Base-by-base conservation (phyloP, 2,113 vertebrate species). In the Plecturocebus donacophilus region DNA sequence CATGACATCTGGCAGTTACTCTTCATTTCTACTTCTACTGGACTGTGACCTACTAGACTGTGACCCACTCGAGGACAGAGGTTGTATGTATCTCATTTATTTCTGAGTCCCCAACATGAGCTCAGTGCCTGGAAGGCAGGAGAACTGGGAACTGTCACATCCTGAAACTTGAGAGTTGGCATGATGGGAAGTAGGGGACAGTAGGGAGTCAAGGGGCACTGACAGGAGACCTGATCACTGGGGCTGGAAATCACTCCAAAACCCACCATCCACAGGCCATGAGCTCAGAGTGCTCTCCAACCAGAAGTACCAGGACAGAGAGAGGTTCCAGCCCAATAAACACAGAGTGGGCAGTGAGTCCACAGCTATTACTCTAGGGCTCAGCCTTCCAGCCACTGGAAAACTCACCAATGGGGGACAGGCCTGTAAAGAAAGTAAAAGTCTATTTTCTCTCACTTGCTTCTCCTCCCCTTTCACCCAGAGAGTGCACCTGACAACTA, bases 391-490 rank as follows among this genome's bases (percentile, higher is more conserved):
- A 1, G 35, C 8, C 38, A 35, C 73, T 61, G 58, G 45, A 40
- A 85, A 68, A 13, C 20, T 87, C 66, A 25, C 10, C 68, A 25
- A 6, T 58, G 16, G 23, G 52, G 35, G 35, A 93, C 13, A 86
- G 68, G 32, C 70, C 47, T 79, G 64, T n/a, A 68, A 81, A 73
- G 45, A 93, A 93, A 54, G 66, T n/a, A 81, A 94, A 86, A 92
- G 47, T n/a, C 0, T 0, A 47, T 38, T 94, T 42, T 91, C 25
- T 16, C 21, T 64, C 47, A 66, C 90, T 66, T 56, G 10, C 75
- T 94, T 70, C 79, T 80, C 84, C 58, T 70, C 5, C 40, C 35
- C 45, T 81, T 76, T 54, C 70, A 94, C 40, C 61, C 42, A 70
- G 21, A 75, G 16, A 75, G 61, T 19, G 0, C 21, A 30, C 56